A percentile compares a stretch with the other conserved stretches of the same genome.
Conservation (phyloP, 2,888 invertebrate genomes). For the Aplocera efformata region DNA sequence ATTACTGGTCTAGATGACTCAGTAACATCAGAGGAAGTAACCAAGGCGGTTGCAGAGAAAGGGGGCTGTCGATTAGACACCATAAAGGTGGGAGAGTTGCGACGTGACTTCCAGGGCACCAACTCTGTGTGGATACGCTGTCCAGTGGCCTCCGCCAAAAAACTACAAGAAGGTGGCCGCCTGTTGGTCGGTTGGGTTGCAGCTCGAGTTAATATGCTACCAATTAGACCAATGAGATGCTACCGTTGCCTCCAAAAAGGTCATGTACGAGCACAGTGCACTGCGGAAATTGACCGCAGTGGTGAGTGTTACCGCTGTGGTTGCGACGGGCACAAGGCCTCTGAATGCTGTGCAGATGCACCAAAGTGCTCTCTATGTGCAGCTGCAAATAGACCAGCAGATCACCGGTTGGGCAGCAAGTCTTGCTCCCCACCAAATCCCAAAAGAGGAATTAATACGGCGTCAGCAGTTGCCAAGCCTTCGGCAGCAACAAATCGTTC, state of each 20-base stretch:
- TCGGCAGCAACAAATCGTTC: not conserved
- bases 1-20: slow-evolving; percentile 11
- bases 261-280: not conserved
- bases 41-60: not conserved
- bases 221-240: slow-evolving; percentile 1
- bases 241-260: slow-evolving; percentile 3
- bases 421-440: not conserved
- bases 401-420: not conserved
- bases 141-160: not conserved
- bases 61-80: not conserved
- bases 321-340: not conserved
- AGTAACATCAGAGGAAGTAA: not conserved
- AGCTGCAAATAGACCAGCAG: not conserved
- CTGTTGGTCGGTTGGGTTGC: not conserved
- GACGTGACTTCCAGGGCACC: not conserved
- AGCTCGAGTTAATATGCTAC: not conserved
- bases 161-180: not conserved
- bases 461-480: not conserved
- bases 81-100: not conserved
- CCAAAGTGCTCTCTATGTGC: not conserved
- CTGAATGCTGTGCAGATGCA: not conserved
- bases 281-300: slow-evolving; percentile 1
- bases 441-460: not conserved
- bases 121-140: not conserved
- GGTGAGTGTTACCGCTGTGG: slow-evolving; percentile 2